Evolutionary conservation across 1,140 invertebrate genomes (phyloP).

Genomic region (Pseudobourletiella spinata): DNA sequence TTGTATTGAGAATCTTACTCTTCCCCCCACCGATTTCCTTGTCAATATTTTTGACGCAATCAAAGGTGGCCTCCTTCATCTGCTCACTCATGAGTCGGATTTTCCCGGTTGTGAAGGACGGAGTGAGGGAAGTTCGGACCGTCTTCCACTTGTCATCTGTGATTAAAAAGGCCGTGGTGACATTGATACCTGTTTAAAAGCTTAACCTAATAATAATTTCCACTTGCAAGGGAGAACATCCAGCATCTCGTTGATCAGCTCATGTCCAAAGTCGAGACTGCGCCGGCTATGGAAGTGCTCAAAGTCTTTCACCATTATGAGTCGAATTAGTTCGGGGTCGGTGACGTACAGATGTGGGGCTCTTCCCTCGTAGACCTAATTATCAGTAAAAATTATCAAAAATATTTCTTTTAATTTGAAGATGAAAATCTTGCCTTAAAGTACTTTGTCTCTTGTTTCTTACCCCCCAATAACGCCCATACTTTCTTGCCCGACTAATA

Average conservation of each 20-base stretch:
- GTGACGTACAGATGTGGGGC: slow-evolving; percentile 18
- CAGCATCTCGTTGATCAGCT: slow-evolving; percentile 26
- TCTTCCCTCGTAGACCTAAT: slow-evolving; percentile 20
- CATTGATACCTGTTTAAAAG: slow-evolving; percentile 40
- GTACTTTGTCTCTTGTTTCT: not conserved
- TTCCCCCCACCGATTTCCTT: not conserved
- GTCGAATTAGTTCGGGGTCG: slow-evolving; percentile 44
- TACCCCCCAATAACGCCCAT: slow-evolving; percentile 25
- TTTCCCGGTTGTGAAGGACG: slow-evolving; percentile 24
- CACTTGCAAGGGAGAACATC: slow-evolving; percentile 26
- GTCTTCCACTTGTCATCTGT: slow-evolving; percentile 42
- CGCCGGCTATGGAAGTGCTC: slow-evolving; percentile 45
- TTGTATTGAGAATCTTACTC: not conserved
- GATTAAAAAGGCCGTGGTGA: slow-evolving; percentile 45
- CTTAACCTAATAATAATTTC: too few relatives aligned
- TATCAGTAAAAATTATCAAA: not conserved
- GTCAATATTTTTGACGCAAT: not conserved
- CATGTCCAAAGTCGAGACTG: slow-evolving; percentile 19
- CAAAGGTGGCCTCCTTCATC: slow-evolving; percentile 12
- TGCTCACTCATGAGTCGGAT: slow-evolving; percentile 5
- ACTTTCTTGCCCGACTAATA: slow-evolving; percentile 16
- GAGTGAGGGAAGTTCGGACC: slow-evolving; percentile 6
- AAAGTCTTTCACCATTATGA: slow-evolving; percentile 50
- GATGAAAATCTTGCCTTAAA: not conserved
- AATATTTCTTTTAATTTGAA: not conserved